Percentiles rank a stretch among this genome's conserved stretches.
Evolutionary conservation across 2,113 vertebrate genomes (phyloP).

Genomic region (Hydrochoerus hydrochaeris): DNA sequence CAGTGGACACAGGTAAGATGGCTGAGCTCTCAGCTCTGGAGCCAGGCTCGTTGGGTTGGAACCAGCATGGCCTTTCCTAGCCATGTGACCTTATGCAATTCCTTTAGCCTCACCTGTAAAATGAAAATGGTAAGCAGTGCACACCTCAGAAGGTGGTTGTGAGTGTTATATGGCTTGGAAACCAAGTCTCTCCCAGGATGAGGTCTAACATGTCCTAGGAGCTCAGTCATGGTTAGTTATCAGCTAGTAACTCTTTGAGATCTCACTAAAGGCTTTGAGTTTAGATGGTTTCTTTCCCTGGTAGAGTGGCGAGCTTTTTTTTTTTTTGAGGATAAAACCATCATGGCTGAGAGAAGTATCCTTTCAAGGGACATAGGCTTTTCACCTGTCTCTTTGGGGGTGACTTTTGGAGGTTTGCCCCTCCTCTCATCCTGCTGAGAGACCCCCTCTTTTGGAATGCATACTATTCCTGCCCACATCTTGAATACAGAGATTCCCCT

Average conservation of each 20-base stretch:
- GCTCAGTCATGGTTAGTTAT: constrained; percentile 37
- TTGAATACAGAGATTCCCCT: not conserved
- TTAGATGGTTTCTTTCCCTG: constrained; percentile 47
- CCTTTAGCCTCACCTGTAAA: not conserved
- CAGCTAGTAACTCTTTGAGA: constrained; percentile 6
- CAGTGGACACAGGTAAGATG: not conserved
- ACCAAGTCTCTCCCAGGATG: not conserved
- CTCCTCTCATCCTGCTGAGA: not conserved
- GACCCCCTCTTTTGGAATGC: not conserved
- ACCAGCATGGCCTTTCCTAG: not conserved
- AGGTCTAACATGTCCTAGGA: not conserved
- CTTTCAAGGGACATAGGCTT: not conserved
- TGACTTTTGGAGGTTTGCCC: not conserved
- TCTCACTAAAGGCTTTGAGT: constrained; percentile 35
- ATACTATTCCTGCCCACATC: not conserved
- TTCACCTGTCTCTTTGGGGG: not conserved
- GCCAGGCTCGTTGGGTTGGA: not conserved
- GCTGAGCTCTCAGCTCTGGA: not conserved
- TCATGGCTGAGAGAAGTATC: constrained; percentile 8
- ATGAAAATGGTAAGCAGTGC: not conserved
- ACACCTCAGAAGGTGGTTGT: not conserved
- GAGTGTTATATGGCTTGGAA: not conserved
- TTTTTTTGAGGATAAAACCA: not conserved
- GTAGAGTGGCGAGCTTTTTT: constrained; percentile 7
- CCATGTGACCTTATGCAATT: not conserved